Conservation (phyloP, 2,113 vertebrate genomes). For the Rutilus rutilus region DNA sequence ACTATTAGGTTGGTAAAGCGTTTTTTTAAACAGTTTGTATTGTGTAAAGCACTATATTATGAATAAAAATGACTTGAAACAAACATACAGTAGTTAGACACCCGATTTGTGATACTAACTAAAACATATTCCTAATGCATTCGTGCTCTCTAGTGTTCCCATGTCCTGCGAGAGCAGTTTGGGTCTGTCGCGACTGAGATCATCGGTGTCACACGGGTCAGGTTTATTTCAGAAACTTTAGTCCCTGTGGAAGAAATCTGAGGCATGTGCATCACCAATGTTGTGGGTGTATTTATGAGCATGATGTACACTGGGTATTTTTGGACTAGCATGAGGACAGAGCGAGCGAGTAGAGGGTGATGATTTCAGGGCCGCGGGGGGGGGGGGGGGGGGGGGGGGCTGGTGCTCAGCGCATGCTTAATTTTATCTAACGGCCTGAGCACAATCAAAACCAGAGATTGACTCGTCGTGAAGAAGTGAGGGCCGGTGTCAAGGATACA, state of each 20-base stretch:
- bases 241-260: constrained; percentile 72
- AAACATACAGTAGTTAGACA: no score
- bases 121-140: background rate
- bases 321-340: constrained; percentile 63
- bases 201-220: constrained; percentile 45
- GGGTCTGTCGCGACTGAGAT: constrained; percentile 15
- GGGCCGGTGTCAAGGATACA: constrained; percentile 27
- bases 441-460: constrained; percentile 44
- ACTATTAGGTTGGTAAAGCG: no score
- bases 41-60: no score
- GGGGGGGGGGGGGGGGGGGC: constrained; percentile 19
- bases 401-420: constrained; percentile 9
- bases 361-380: constrained; percentile 46
- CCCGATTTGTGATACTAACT: no score
- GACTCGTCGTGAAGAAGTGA: constrained; percentile 30
- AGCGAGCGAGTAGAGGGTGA: constrained; percentile 45
- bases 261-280: constrained; percentile 70
- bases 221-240: constrained; percentile 74
- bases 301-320: constrained; percentile 72
- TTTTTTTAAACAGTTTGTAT: no score
- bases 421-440: constrained; percentile 48
- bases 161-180: constrained; percentile 7
- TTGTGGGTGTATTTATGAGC: constrained; percentile 63
- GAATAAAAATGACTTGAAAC: no score
- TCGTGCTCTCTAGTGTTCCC: background rate